phyloP scores from a whole-genome alignment of 2,797 vertebrate species.

The Propithecus perrieri region DNA sequence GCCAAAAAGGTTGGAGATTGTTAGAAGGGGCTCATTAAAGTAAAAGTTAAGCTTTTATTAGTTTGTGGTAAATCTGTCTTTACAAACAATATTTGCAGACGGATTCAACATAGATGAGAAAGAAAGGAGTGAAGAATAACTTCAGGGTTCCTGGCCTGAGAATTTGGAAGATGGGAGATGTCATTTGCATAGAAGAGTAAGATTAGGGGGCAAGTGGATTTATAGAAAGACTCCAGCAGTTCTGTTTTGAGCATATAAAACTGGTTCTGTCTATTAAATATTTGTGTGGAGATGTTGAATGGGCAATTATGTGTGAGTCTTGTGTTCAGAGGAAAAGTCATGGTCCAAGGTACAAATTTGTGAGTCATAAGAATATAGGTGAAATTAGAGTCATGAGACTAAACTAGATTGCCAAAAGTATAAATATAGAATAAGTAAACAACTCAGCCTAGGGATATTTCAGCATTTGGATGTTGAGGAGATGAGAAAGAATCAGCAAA shows the following conservation, averaged over 20 bases:
- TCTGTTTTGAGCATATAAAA: neutral
- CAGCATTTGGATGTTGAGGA: neutral
- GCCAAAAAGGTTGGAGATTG: too few species aligned
- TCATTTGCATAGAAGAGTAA: neutral
- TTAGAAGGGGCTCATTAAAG: neutral
- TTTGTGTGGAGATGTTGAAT: neutral
- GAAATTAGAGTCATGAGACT: neutral
- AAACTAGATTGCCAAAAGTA: neutral
- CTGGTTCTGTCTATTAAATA: neutral
- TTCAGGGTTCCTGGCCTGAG: neutral
- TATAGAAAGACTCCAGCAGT: neutral
- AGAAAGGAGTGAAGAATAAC: neutral
- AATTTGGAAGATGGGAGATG: neutral
- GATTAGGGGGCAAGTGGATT: neutral
- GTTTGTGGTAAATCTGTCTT: neutral
- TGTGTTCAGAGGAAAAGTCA: neutral
- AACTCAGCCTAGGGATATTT: neutral
- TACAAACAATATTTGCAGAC: neutral
- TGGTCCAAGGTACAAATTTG: neutral
- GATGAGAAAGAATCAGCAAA: neutral
- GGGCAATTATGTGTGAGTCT: neutral
- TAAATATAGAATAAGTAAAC: neutral
- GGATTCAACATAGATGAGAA: neutral
- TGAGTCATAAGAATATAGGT: neutral
- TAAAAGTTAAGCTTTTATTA: neutral